Base-by-base conservation (phyloP, 2,113 vertebrate species). In the Ornithorhynchus anatinus region DNA sequence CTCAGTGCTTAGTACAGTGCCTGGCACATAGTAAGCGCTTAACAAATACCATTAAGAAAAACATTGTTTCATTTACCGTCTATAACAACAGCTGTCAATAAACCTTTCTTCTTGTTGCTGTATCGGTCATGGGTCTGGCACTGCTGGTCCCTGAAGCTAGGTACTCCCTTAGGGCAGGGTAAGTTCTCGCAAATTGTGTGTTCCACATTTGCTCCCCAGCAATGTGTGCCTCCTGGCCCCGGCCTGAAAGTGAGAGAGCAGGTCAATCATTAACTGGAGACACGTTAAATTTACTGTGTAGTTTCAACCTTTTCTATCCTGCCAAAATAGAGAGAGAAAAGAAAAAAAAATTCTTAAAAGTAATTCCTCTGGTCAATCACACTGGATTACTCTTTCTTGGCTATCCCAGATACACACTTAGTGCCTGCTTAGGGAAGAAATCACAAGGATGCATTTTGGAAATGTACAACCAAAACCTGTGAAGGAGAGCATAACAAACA, bases 91-190 rank as follows among this genome's bases (percentile, higher is more conserved):
- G 97, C 95, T 0, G 94, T 95, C 86, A 96, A 88, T 73, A 96
- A 86, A 59, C 86, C 92, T 90, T 95, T 96, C 77, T 94, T 96
- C 91, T 95, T 96, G 85, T 73, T 92, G 74, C 51, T 80, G 19
- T 95, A 93, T 25, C 94, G 91, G 67, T 98, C 94, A 0, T 96
- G 94, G n/a, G 95, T 93, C 81, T 96, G 94, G 89, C 98, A 99
- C 87, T 99, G 98, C 59, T 97, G 95, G 85, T 99, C 97, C 56
- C 98, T 93, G 90, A 99, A 99, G 81, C 93, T 94, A 29, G 96
- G 94, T 15, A 90, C 61, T 2, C 96, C 97, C 64, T 96, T 97
- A 32, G 95, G 92, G 84, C 98, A 99, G 9, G 95, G 96, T 23
- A 86, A 77, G 44, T 93, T 94, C 79, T 99, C 96, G 25, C 98